Percentiles rank a stretch among this genome's conserved stretches.
These are phyloP conservation scores for Amazona ochrocephala DNA, from an alignment of 2,797 vertebrate species.

Conservation along the genomic window DNA sequence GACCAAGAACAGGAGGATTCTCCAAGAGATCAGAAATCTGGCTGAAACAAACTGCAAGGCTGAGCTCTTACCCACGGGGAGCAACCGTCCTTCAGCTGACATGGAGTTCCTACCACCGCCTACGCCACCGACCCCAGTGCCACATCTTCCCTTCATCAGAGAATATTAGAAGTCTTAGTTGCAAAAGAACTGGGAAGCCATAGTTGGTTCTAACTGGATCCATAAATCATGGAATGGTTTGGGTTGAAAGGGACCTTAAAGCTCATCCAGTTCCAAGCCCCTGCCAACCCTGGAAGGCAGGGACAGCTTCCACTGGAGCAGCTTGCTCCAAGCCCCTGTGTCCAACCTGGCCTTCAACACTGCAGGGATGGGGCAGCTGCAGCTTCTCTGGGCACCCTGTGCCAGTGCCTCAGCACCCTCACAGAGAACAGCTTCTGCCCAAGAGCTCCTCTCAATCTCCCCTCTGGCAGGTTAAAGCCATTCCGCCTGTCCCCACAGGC, in stretches of 20 bases:
- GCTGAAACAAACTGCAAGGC: conserved; percentile 10
- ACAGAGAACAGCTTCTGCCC: neutral
- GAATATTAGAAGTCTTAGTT: neutral
- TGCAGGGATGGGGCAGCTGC: neutral
- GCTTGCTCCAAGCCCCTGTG: too few relatives aligned
- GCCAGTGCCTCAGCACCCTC: neutral
- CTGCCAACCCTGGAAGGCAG: too few relatives aligned
- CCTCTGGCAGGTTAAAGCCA: neutral
- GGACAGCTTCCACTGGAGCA: too few relatives aligned
- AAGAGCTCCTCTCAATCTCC: neutral
- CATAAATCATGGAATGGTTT: neutral
- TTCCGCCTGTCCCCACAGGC: neutral
- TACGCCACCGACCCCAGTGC: neutral
- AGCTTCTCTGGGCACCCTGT: too few relatives aligned
- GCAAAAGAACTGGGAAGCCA: neutral
- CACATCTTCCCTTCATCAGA: neutral
- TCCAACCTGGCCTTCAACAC: too few relatives aligned
- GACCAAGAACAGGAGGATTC: neutral
- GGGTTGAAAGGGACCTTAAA: too few relatives aligned
- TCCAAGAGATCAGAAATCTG: conserved; percentile 17
- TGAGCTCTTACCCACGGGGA: neutral
- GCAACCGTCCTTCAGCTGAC: neutral
- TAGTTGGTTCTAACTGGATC: rapidly evolving
- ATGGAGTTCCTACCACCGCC: neutral
- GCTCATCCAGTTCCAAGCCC: too few relatives aligned